Evolutionary conservation across 2,888 invertebrate species (phyloP), one percentile per base, ranked within the genome.

Genomic region (Frankliniella intonsa): DNA sequence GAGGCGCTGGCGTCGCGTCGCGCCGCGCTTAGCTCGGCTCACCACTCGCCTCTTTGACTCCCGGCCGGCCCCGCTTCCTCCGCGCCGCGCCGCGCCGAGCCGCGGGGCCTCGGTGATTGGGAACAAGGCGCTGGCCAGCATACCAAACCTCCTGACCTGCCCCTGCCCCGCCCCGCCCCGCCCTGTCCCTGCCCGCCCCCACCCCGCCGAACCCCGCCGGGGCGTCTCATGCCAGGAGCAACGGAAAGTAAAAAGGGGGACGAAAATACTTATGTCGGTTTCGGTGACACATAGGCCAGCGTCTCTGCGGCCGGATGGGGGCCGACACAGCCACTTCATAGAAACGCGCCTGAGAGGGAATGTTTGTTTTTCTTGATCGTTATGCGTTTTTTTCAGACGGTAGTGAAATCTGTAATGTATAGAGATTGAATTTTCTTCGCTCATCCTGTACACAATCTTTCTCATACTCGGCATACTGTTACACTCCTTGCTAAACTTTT

Each of bases 1-100:
- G 69, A 8, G 69, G 69, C 69, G 69, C 69, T 76, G 69, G 25
- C 25, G 69, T 76, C 69, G 69, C 65, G 65, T 22, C 69, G 69
- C n/a, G n/a, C n/a, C n/a, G n/a, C 38, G 38, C 38, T 38, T 38
- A 38, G 38, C 38, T 76, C 22, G 22, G 69, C 22, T 25, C 8
- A 25, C 69, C 25, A 11, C 19, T 19, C 17, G 55, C 14, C 2
- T 17, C 55, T 55, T 55, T 12, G 51, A 11, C 51, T 9, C 51
- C 12, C 51, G 11, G 55, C 17, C 55, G 11, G 10, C 51, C 51
- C 12, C 51, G 51, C 51, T 11, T 12, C 51, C 51, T 55, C 55
- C 38, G 5, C 2, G 38, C 38, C 38, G 38, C 38, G 38, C 38
- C 38, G 38, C 3, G 38, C 3, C 38, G 38, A 5, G 38, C 3